Conservation (phyloP, 2,113 vertebrate species). For the Cebidichthys violaceus region DNA sequence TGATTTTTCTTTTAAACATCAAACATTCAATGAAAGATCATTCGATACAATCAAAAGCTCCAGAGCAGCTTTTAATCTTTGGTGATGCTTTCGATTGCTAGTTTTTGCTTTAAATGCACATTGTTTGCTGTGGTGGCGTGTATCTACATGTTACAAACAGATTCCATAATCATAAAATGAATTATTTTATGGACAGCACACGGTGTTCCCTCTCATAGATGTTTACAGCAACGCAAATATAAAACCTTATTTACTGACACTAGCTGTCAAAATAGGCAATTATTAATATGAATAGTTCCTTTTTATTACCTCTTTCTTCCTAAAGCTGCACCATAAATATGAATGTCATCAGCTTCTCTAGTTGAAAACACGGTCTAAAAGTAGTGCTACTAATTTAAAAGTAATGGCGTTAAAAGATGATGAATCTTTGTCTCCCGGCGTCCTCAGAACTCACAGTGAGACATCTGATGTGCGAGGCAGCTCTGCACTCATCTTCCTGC, state of each 20-base stretch:
- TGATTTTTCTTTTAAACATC: neutral
- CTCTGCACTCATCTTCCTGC: slow-evolving; percentile 47
- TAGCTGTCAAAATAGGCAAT: slow-evolving; percentile 13
- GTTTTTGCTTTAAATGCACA: neutral
- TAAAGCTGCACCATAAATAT: slow-evolving; percentile 15
- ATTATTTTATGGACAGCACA: neutral
- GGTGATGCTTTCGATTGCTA: neutral
- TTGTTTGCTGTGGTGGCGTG: neutral
- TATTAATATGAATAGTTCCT: slow-evolving; percentile 2
- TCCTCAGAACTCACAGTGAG: neutral
- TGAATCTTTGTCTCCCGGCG: neutral
- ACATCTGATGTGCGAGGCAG: slow-evolving; percentile 1
- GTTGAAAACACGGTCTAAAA: slow-evolving; percentile 12
- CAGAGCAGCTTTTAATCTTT: neutral
- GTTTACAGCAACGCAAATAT: slow-evolving; percentile 19
- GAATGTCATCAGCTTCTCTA: slow-evolving; percentile 6
- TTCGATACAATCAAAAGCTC: neutral
- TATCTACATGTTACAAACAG: neutral
- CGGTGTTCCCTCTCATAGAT: slow-evolving; percentile 12
- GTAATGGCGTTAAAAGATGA: neutral
- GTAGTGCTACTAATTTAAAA: slow-evolving; percentile 3
- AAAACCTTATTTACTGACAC: slow-evolving; percentile 26
- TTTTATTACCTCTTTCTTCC: slow-evolving; percentile 11
- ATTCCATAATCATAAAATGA: neutral
- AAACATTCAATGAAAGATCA: neutral